Percentiles rank a stretch among this genome's conserved stretches.
These are phyloP conservation scores for Apis florea DNA, from an alignment of 1,140 invertebrate genomes.

Conservation along the genomic window DNA sequence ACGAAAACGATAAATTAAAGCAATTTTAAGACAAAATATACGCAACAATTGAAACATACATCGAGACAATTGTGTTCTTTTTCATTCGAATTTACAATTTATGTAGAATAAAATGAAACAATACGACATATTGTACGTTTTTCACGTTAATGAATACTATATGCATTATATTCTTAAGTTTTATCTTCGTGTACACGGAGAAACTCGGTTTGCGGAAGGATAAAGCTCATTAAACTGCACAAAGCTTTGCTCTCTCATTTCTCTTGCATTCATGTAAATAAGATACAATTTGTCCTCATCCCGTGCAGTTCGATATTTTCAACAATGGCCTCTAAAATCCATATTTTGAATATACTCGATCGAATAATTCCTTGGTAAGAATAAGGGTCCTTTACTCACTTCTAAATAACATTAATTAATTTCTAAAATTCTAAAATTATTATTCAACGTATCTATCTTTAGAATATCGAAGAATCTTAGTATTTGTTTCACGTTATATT, in stretches of 20 bases:
- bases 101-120: neutral
- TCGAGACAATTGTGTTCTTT: no score
- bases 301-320: neutral
- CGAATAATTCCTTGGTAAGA: neutral
- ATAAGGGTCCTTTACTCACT: no score
- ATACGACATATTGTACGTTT: neutral
- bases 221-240: neutral
- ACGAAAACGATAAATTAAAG: no score
- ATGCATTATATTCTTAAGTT: neutral
- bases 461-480: no score
- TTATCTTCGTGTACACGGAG: neutral
- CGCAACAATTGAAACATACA: no score
- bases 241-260: conserved; percentile 19
- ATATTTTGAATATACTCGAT: neutral
- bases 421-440: no score
- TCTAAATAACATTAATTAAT: no score
- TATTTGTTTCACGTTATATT: no score
- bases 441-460: no score
- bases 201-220: neutral
- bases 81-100: no score
- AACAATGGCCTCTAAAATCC: neutral
- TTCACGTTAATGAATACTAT: neutral
- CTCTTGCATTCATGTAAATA: neutral
- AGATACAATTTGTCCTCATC: conserved; percentile 11
- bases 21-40: no score